These are phyloP conservation scores for Vulpes lagopus DNA, from an alignment of 2,113 vertebrate genomes.

Conservation along the genomic window DNA sequence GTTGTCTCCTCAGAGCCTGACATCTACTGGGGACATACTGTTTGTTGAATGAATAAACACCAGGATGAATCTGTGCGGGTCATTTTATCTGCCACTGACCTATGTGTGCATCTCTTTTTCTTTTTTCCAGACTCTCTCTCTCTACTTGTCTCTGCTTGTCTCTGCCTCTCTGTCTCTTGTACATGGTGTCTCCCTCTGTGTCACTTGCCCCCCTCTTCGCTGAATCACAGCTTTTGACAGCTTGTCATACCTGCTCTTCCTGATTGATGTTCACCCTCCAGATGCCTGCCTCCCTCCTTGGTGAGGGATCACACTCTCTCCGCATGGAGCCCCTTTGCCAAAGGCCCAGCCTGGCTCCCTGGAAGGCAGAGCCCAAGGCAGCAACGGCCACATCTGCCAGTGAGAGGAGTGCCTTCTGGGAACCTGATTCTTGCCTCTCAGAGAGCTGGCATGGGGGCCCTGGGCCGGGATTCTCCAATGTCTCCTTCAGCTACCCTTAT, in stretches of 20 bases:
- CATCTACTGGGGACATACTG: background rate
- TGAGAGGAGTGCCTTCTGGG: background rate
- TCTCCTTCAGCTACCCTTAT: constrained; percentile 4
- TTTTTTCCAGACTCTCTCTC: background rate
- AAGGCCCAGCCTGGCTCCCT: background rate
- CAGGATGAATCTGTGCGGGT: background rate
- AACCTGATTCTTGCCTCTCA: background rate
- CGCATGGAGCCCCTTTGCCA: background rate
- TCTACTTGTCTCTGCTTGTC: background rate
- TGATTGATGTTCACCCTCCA: background rate
- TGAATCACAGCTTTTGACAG: constrained; percentile 25
- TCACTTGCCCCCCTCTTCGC: background rate
- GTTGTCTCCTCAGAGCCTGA: background rate
- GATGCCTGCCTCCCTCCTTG: background rate
- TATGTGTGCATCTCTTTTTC: accelerated
- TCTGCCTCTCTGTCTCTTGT: background rate
- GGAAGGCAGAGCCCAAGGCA: background rate
- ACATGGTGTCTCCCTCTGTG: background rate
- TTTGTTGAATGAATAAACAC: background rate
- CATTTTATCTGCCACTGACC: background rate
- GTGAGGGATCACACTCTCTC: accelerated
- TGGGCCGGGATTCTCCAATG: background rate
- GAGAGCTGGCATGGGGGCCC: background rate
- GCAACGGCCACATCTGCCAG: background rate
- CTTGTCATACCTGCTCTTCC: background rate